Evolutionary conservation across 1,140 invertebrate genomes (phyloP), one percentile per base, ranked within the genome.

Genomic region (Drosophila tropicalis): DNA sequence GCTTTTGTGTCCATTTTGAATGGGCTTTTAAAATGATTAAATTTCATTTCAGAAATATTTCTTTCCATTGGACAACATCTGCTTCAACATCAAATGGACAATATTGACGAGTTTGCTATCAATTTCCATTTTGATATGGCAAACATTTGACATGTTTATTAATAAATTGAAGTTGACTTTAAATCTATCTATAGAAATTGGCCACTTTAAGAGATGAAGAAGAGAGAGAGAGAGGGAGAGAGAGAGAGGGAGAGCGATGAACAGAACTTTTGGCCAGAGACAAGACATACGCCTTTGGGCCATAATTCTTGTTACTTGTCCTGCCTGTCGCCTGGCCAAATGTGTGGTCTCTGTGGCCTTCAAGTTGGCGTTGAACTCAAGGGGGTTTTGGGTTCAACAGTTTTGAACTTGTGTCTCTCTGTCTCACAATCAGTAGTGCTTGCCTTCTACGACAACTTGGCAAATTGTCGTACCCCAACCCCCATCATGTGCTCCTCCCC

Each of bases 1-100:
- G 79, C 66, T 73, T 58, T 73, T 84, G 74, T 83, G 79, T 87
- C 79, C 76, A 76, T 73, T 87, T 64, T 69, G 72, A 83, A 79
- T 83, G 60, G 70, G 79, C 83, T 86, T 83, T 86, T 76, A 86
- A 79, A 86, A 83, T 83, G 83, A 86, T 86, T 86, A 86, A 83
- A 87, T 86, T 87, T 86, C 79, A 76, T 83, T 72, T 82, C 68
- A 65, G 63, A 76, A 76, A 68, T 68, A 86, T 75, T 75, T 71
- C 60, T 44, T 34, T 60, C 51, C 36, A 22, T 51, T 51, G 13
- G 57, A 19, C 63, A 64, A 65, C 63, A 62, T 34, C 36, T 62
- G 63, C 56, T 55, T 32, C 51, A 55, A 34, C 63, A 67, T 70
- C 58, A 76, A 66, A 36, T 60, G 40, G 44, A 61, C 69, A 39